A percentile compares a stretch with the other conserved stretches of the same genome.
Evolutionary conservation across 2,888 invertebrate genomes (phyloP).

Genomic region (Tenthredo amoena): DNA sequence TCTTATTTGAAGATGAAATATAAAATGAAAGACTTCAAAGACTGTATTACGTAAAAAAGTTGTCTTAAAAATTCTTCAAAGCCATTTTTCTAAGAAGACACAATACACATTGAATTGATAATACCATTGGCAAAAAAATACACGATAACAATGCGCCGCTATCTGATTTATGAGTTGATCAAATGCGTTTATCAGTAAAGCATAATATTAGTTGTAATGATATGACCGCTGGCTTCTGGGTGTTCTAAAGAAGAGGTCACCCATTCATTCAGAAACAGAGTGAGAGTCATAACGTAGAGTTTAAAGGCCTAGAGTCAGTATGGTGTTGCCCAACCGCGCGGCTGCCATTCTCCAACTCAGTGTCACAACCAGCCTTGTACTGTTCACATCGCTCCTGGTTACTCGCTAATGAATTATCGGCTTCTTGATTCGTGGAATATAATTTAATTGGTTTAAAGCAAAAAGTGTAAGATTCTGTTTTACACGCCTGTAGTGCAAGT

Average conservation of each 20-base stretch:
- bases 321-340: constrained; percentile 19
- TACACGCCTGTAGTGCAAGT: neutral
- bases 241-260: constrained; percentile 33
- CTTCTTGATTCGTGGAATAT: constrained; percentile 8
- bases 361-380: constrained; percentile 45
- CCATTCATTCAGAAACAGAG: constrained; percentile 36
- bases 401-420: constrained; percentile 2
- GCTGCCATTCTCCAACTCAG: constrained; percentile 43
- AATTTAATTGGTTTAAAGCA: neutral
- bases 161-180: constrained; percentile 32
- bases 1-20: neutral
- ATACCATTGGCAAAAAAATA: neutral
- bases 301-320: constrained; percentile 24
- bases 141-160: neutral
- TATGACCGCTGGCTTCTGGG: constrained; percentile 40
- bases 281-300: constrained; percentile 38
- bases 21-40: neutral
- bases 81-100: neutral
- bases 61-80: neutral
- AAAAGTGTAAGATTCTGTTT: neutral
- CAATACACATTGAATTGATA: neutral
- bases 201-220: constrained; percentile 27
- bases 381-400: constrained; percentile 38
- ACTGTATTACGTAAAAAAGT: neutral
- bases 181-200: constrained; percentile 6